Base-by-base conservation (phyloP, 2,888 invertebrate genomes). In the Acleris sparsana region DNA sequence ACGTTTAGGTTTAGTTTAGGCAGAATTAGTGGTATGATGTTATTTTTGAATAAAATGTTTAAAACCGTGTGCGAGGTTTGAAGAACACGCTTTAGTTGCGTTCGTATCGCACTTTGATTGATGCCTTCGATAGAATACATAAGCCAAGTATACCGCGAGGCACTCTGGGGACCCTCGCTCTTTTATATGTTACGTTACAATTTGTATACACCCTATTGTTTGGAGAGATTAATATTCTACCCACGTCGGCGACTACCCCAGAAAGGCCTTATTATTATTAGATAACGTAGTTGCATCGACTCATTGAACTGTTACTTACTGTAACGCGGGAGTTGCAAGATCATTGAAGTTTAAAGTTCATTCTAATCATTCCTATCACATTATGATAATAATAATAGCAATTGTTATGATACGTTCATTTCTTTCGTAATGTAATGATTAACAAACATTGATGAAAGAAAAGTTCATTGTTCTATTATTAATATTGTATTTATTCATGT, bases 401-500 rank as follows among this genome's bases (percentile, higher is more conserved):
- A 78, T 85, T 86, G 83, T 85, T 85, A 79, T 73, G 75, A 73
- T 79, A 75, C 68, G 73, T 82, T 83, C 80, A 78, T 79, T 77
- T 82, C 76, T 84, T 85, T 84, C 80, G 67, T 79, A 80, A 80
- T 76, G 78, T 75, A 81, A 77, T 80, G 84, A 84, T 81, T 83
- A 84, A 83, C 77, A 78, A 82, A 83, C 83, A 83, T 82, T 82
- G 73, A 78, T 73, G 79, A 84, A 82, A 81, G 70, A 71, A 46
- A 79, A 82, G 83, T 85, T 86, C 76, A 85, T 86, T 86, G 86
- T 88, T 88, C 77, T 87, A 87, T 84, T 85, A 86, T 83, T 90
- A 89, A 87, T 87, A 89, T 87, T 90, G 92, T 92, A 91, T 92
- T 92, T 92, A 92, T 91, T 91, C 88, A 83, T 92, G 92, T 92